A percentile compares a stretch with the other conserved stretches of the same genome.
phyloP scores from a whole-genome alignment of 2,888 invertebrate genomes.

The Chironomus tentans region DNA sequence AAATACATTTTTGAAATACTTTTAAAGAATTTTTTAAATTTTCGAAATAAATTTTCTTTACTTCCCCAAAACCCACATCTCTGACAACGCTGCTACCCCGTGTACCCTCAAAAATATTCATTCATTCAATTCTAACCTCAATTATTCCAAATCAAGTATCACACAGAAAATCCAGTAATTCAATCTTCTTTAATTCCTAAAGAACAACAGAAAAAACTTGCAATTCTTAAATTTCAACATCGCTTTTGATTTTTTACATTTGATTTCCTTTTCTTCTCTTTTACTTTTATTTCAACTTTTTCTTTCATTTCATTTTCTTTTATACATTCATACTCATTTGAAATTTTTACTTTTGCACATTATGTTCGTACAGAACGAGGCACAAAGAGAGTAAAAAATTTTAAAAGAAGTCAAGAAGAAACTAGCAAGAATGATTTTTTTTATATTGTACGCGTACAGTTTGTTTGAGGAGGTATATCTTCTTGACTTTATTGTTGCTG shows the following conservation, averaged over 20 bases:
- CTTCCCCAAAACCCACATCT: no score
- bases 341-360: constrained; percentile 3
- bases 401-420: not conserved
- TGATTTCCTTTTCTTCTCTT: not conserved
- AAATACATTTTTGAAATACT: no score
- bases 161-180: no score
- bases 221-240: not conserved
- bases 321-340: not conserved
- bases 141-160: no score
- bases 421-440: not conserved
- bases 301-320: not conserved
- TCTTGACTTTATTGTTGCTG: constrained; percentile 15
- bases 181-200: no score
- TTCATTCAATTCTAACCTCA: no score
- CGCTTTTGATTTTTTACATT: no score
- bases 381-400: not conserved
- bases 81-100: no score
- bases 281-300: not conserved
- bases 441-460: not conserved
- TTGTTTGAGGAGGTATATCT: not conserved
- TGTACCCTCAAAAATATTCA: no score
- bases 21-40: no score
- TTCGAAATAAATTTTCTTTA: no score
- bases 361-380: not conserved
- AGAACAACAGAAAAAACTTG: no score